phyloP scores from a whole-genome alignment of 2,113 vertebrate species.

The Tragelaphus buxtoni region DNA sequence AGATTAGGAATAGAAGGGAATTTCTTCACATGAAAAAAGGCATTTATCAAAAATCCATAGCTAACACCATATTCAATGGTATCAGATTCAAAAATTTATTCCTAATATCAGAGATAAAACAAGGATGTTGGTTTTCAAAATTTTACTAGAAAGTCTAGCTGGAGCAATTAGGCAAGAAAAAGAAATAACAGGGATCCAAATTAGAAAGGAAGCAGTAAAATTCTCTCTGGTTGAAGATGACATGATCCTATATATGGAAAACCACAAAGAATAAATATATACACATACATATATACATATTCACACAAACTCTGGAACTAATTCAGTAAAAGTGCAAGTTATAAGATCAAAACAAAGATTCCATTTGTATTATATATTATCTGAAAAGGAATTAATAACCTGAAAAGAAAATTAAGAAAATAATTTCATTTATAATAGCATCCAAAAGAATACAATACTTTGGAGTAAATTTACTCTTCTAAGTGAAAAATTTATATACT shows the following conservation, averaged over 20 bases:
- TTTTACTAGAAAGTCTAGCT: background rate
- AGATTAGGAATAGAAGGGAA: background rate
- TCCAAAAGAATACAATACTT: too few species aligned
- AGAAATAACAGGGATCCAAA: background rate
- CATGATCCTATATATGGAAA: background rate
- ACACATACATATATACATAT: background rate
- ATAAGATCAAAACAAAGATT: background rate
- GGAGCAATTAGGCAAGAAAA: background rate
- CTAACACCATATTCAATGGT: background rate
- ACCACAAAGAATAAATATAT: background rate
- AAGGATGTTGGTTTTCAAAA: background rate
- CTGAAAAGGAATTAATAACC: background rate
- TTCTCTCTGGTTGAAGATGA: background rate
- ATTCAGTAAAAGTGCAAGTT: background rate
- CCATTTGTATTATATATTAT: background rate
- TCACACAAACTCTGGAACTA: background rate
- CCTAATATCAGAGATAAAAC: background rate
- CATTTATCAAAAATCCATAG: background rate
- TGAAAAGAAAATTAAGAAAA: too few species aligned
- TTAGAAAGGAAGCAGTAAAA: background rate
- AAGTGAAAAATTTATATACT: background rate
- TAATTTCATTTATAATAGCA: too few species aligned
- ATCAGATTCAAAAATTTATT: background rate
- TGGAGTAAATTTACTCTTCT: too few species aligned
- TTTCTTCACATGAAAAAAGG: background rate